These are phyloP conservation scores for Ganaspis sp. DNA, from an alignment of 1,140 invertebrate species.

Conservation along the genomic window DNA sequence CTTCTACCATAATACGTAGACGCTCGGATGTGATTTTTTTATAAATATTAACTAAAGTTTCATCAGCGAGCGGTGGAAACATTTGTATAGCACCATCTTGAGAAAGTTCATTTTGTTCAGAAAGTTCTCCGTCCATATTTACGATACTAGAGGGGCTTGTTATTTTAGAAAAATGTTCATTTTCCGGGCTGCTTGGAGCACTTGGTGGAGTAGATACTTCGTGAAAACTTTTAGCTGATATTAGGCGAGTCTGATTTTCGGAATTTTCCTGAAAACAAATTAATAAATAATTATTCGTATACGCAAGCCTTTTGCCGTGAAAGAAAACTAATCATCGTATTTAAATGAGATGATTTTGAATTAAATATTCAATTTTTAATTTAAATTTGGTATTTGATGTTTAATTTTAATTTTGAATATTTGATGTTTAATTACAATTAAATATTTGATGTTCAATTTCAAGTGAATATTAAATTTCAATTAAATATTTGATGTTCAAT, in stretches of 20 bases:
- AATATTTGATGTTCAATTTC: too few relatives aligned
- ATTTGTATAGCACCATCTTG: constrained; percentile 41
- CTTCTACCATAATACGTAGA: constrained; percentile 79
- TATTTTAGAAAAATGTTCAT: constrained; percentile 43
- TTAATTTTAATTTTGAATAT: too few relatives aligned
- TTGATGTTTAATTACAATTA: too few relatives aligned
- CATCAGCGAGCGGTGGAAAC: constrained; percentile 62
- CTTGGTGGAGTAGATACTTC: constrained; percentile 60
- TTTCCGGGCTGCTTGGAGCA: constrained; percentile 64
- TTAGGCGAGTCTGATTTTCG: constrained; percentile 54
- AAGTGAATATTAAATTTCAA: too few relatives aligned
- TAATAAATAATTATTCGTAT: too few relatives aligned
- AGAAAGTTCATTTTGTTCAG: constrained; percentile 38
- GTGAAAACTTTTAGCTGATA: constrained; percentile 61
- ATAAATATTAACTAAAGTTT: constrained; percentile 77
- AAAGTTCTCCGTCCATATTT: constrained; percentile 49
- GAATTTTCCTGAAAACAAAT: constrained; percentile 49
- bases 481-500: too few relatives aligned
- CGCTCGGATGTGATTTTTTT: constrained; percentile 79
- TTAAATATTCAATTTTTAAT: too few relatives aligned
- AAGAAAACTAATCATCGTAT: too few relatives aligned
- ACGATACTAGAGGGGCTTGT: constrained; percentile 47
- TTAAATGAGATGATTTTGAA: too few relatives aligned
- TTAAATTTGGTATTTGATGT: too few relatives aligned
- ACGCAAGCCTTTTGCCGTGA: too few relatives aligned